Evolutionary conservation across 2,797 vertebrate genomes (phyloP), one percentile per base, ranked within the genome.

Genomic region (Sorex maritimensis): DNA sequence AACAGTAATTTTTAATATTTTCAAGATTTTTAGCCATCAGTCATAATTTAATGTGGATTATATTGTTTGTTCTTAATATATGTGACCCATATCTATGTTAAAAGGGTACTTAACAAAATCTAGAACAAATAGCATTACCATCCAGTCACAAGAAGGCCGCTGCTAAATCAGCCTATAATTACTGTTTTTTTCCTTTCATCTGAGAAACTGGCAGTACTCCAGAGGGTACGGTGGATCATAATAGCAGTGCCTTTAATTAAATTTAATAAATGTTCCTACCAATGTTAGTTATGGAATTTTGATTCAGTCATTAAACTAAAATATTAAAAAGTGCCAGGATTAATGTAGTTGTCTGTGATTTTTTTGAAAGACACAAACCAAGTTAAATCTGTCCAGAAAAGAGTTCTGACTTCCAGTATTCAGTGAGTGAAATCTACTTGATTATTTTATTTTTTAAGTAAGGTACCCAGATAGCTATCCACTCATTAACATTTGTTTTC

Each of bases 131-230:
- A 97, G 78, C 2, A 1, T 85, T 95, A 78, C 90, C 81, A 90
- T 88, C 78, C 77, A 95, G 79, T 87, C 88, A 72, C 88, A 86
- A 26, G 77, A 94, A 94, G 92, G 95, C 78, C 96, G 96, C 63
- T 91, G 23, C 61, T 44, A 96, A 97, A 96, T 96, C 81, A 95
- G 90, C 81, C 97, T 97, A 97, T 63, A 96, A 95, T 96, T 97
- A 94, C 61, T 81, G 61, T 89, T 95, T 93, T 94, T 86, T 81
- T 94, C 91, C 4, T 95, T 96, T 97, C 81, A 94, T 94, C 93
- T 0, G 0, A 78, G 88, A 90, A 92, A 92, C 46, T 34, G 81
- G 71, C n/a, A 82, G 55, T 94, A 97, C 96, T 95, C 84, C 95
- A 86, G 46, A 93, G 24, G 92, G 26, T 8, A 28, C 81, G 55